These are phyloP conservation scores for Rhorus exstirpatorius DNA, from an alignment of 2,888 invertebrate species.

Conservation along the genomic window DNA sequence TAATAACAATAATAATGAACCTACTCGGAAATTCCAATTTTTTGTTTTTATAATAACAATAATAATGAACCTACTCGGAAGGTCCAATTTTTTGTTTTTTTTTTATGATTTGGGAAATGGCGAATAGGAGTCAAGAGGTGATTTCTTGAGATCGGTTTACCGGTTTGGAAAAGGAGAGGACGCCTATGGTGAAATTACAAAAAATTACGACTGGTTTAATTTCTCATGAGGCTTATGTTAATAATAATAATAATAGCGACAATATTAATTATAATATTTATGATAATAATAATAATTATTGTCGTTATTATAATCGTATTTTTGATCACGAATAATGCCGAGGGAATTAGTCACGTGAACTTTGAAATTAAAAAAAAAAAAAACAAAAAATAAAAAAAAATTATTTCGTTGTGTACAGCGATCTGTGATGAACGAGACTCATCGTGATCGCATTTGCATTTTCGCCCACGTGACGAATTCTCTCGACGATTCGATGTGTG, in stretches of 20 bases:
- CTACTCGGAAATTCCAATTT: too few relatives aligned
- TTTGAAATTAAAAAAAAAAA: neutral
- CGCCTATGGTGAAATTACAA: slow-evolving; percentile 40
- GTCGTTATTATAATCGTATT: neutral
- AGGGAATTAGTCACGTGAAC: neutral
- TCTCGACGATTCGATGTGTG: neutral
- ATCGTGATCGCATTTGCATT: slow-evolving; percentile 34
- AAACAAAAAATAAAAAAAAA: neutral
- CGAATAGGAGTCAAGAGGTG: neutral
- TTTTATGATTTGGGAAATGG: too few relatives aligned
- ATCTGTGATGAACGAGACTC: slow-evolving; percentile 8
- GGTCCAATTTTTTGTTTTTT: too few relatives aligned
- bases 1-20: too few relatives aligned
- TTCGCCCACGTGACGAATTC: slow-evolving; percentile 58
- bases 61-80: too few relatives aligned
- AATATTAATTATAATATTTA: too few relatives aligned
- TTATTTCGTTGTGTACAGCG: neutral
- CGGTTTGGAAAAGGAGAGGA: neutral
- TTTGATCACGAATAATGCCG: neutral
- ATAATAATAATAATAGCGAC: too few relatives aligned
- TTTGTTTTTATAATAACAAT: too few relatives aligned
- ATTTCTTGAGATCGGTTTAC: slow-evolving; percentile 32
- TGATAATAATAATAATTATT: neutral
- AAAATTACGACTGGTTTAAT: neutral
- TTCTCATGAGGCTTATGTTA: too few relatives aligned